phyloP scores from a whole-genome alignment of 2,888 invertebrate genomes.

The Cylindroiulus punctatus region DNA sequence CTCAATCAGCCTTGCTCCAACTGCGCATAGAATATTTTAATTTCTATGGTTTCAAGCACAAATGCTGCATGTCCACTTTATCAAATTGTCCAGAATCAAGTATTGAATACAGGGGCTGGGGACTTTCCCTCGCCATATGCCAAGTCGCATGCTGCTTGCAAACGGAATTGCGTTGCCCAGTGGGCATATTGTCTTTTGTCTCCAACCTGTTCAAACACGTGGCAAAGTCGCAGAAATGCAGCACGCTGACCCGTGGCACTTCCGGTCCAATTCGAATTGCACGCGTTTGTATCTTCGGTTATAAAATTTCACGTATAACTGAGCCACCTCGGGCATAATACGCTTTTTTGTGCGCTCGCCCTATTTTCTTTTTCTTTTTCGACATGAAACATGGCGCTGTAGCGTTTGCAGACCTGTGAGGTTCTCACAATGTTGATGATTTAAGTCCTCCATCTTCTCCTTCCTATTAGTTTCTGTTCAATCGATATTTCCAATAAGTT shows the following conservation, averaged over 20 bases:
- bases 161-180: too few relatives aligned
- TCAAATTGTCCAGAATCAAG: too few relatives aligned
- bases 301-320: constrained; percentile 4
- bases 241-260: not conserved
- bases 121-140: too few relatives aligned
- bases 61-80: too few relatives aligned
- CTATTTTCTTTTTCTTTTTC: not conserved
- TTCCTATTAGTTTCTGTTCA: constrained; percentile 8
- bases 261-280: not conserved
- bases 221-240: not conserved
- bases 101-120: too few relatives aligned
- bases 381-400: not conserved
- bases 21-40: too few relatives aligned
- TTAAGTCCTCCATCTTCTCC: constrained; percentile 21
- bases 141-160: too few relatives aligned
- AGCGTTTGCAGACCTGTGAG: not conserved
- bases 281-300: not conserved
- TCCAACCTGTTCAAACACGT: not conserved
- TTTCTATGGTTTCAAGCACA: too few relatives aligned
- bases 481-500: constrained; percentile 42
- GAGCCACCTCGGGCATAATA: not conserved
- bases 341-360: not conserved
- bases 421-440: constrained; percentile 14
- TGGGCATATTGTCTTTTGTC: not conserved
- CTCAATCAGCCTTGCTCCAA: too few relatives aligned